Conservation (phyloP, 2,888 invertebrate genomes). For the Noctua janthe region DNA sequence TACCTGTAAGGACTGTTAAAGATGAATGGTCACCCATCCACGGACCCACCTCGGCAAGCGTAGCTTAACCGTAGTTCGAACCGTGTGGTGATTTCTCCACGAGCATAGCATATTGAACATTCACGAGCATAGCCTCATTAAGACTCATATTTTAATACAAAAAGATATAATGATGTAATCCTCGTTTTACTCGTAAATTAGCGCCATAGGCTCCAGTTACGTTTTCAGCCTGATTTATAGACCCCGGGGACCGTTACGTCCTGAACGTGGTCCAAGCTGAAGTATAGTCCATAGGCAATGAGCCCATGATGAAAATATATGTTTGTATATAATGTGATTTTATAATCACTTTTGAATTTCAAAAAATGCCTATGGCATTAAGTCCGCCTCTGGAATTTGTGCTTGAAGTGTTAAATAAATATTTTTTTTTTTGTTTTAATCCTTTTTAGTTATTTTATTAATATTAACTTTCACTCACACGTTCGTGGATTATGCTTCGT, state of each 20-base stretch:
- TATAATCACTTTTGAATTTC: too few species aligned
- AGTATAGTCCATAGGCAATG: conserved; percentile 21
- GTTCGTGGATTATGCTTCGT: too few species aligned
- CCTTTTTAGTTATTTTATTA: too few species aligned
- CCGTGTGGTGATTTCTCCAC: background rate
- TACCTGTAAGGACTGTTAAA: too few species aligned
- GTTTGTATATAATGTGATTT: too few species aligned
- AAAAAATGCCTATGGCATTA: too few species aligned
- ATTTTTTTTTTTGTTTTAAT: too few species aligned
- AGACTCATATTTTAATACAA: conserved; percentile 13
- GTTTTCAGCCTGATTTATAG: conserved; percentile 68
- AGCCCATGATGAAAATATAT: background rate
- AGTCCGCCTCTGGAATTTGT: too few species aligned
- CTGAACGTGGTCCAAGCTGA: conserved; percentile 55
- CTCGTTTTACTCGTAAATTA: conserved; percentile 64
- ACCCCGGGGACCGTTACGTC: conserved; percentile 32
- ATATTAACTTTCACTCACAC: too few species aligned
- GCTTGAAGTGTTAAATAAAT: too few species aligned
- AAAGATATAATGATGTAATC: conserved; percentile 13
- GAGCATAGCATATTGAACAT: background rate
- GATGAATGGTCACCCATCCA: too few species aligned
- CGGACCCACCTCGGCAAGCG: background rate
- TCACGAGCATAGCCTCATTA: background rate
- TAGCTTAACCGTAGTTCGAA: background rate
- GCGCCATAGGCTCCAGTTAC: conserved; percentile 66